Evolutionary conservation across 2,888 invertebrate species (phyloP).

Genomic region (Sarcophaga variegata): DNA sequence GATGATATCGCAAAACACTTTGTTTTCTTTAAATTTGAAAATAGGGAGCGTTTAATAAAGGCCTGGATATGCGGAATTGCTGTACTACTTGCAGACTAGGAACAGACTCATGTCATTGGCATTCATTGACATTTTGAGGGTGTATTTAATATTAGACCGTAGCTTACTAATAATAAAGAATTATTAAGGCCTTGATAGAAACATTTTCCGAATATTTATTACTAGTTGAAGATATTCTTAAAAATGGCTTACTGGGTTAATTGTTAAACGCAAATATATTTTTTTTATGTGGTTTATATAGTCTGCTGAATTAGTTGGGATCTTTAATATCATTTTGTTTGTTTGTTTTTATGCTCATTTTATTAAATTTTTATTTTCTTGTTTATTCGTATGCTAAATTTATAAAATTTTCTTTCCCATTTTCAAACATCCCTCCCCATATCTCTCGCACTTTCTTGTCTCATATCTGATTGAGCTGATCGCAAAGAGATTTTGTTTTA

Average conservation of each 20-base stretch:
- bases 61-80: too few relatives aligned
- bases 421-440: not conserved
- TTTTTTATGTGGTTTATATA: slow-evolving; percentile 52
- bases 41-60: too few relatives aligned
- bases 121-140: too few relatives aligned
- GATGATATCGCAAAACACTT: too few relatives aligned
- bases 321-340: slow-evolving; percentile 30
- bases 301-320: slow-evolving; percentile 65
- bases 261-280: slow-evolving; percentile 30
- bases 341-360: slow-evolving; percentile 46
- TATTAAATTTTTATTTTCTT: slow-evolving; percentile 45
- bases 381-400: slow-evolving; percentile 59
- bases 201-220: too few relatives aligned
- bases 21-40: too few relatives aligned
- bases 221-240: too few relatives aligned
- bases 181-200: too few relatives aligned
- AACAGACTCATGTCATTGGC: too few relatives aligned
- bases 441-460: not conserved
- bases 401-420: slow-evolving; percentile 59
- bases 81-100: too few relatives aligned
- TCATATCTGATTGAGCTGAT: not conserved
- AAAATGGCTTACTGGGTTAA: slow-evolving; percentile 23
- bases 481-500: slow-evolving; percentile 9
- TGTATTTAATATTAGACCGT: too few relatives aligned
- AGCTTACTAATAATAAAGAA: too few relatives aligned